Conservation (phyloP, 2,888 invertebrate genomes). For the Heliconius hortense region DNA sequence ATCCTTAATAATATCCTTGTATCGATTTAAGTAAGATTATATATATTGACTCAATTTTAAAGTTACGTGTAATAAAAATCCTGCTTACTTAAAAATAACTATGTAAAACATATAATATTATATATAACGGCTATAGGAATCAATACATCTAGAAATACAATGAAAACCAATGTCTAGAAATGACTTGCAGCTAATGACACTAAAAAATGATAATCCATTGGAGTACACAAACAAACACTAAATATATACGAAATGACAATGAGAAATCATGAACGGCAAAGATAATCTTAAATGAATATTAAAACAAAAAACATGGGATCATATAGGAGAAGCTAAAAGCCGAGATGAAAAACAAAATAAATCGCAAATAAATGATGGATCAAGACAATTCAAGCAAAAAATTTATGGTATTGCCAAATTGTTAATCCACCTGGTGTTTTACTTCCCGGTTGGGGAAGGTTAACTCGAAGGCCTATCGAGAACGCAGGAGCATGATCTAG, state of each 20-base stretch:
- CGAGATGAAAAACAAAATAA: not conserved
- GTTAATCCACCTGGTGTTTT: conserved; percentile 78
- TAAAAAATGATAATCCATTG: not conserved
- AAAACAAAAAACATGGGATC: not conserved
- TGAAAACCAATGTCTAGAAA: not conserved
- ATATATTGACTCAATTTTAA: not conserved
- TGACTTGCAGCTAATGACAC: not conserved
- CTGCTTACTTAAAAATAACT: not conserved
- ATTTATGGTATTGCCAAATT: conserved; percentile 13
- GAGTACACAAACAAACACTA: not conserved
- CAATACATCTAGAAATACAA: not conserved
- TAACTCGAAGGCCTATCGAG: conserved; percentile 83
- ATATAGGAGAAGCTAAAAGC: not conserved
- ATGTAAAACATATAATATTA: not conserved
- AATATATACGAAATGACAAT: not conserved
- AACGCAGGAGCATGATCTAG: conserved; percentile 83
- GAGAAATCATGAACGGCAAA: not conserved
- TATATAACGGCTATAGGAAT: not conserved
- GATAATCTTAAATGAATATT: not conserved
- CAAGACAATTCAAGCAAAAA: not conserved
- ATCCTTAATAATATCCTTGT: not conserved
- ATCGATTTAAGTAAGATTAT: not conserved
- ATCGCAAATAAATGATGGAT: conserved; percentile 18
- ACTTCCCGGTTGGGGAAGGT: conserved; percentile 68
- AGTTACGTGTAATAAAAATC: not conserved